phyloP scores from a whole-genome alignment of 1,140 invertebrate species.

The Lepidurus couesii region DNA sequence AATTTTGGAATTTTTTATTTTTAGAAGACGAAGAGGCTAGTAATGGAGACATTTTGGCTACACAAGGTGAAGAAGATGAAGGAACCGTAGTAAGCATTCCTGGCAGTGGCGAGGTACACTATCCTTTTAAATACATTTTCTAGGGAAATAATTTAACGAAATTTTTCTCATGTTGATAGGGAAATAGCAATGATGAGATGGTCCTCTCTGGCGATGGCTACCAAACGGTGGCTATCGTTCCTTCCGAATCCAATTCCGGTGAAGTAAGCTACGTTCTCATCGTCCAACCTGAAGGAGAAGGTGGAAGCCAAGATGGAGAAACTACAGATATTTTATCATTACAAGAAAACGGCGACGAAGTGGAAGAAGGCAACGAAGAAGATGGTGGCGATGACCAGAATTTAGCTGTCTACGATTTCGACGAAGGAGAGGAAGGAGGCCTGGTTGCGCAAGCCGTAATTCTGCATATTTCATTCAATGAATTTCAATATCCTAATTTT shows the following conservation, averaged over 20 bases:
- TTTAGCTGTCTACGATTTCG: conserved; percentile 54
- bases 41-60: conserved; percentile 23
- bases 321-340: conserved; percentile 33
- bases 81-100: conserved; percentile 31
- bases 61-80: conserved; percentile 28
- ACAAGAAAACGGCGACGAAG: conserved; percentile 32
- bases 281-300: conserved; percentile 56
- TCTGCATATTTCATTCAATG: background rate
- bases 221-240: conserved; percentile 80
- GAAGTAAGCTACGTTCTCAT: conserved; percentile 85
- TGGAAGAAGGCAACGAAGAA: conserved; percentile 46
- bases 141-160: too few relatives aligned
- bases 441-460: conserved; percentile 41
- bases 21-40: conserved; percentile 13
- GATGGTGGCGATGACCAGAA: conserved; percentile 46
- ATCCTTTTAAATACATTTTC: background rate
- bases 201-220: conserved; percentile 50
- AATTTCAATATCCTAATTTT: background rate
- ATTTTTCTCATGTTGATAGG: conserved; percentile 26
- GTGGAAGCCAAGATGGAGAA: conserved; percentile 38
- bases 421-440: conserved; percentile 56
- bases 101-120: conserved; percentile 15
- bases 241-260: conserved; percentile 68
- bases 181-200: conserved; percentile 35
- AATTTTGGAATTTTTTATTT: background rate